Evolutionary conservation across 35 echinoderm and acorn worm genomes (phyloP).

Genomic region (Ophioderma brevispina): DNA sequence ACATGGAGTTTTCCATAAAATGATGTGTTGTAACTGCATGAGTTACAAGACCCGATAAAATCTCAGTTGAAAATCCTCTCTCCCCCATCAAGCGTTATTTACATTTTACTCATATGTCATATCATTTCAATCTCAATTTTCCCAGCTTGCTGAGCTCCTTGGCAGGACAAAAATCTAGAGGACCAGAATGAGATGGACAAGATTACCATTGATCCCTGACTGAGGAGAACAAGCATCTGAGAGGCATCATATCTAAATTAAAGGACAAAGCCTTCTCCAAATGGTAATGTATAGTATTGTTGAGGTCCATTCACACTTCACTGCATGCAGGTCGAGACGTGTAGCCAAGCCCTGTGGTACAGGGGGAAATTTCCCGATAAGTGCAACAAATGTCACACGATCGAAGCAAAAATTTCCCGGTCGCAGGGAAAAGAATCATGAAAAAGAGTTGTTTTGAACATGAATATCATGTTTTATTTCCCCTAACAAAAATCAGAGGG

Average conservation of each 20-base stretch:
- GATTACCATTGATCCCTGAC: not conserved
- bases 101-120: too few relatives aligned
- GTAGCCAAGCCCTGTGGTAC: not conserved
- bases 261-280: not conserved
- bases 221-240: not conserved
- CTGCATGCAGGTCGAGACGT: not conserved
- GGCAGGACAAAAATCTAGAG: not conserved
- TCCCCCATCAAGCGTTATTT: too few relatives aligned
- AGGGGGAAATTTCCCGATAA: not conserved
- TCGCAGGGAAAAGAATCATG: not conserved
- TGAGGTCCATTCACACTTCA: not conserved
- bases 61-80: too few relatives aligned
- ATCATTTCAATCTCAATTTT: too few relatives aligned
- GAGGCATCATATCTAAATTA: not conserved
- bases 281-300: not conserved
- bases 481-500: too few relatives aligned
- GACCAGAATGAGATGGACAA: not conserved
- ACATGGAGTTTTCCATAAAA: not conserved
- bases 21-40: not conserved
- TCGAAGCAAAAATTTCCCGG: not conserved
- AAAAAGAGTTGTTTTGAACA: not conserved
- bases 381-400: not conserved
- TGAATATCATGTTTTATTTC: too few relatives aligned
- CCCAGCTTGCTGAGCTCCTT: not conserved
- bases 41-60: too few relatives aligned